phyloP scores from a whole-genome alignment of 2,113 vertebrate genomes.

The Microtus oregoni region DNA sequence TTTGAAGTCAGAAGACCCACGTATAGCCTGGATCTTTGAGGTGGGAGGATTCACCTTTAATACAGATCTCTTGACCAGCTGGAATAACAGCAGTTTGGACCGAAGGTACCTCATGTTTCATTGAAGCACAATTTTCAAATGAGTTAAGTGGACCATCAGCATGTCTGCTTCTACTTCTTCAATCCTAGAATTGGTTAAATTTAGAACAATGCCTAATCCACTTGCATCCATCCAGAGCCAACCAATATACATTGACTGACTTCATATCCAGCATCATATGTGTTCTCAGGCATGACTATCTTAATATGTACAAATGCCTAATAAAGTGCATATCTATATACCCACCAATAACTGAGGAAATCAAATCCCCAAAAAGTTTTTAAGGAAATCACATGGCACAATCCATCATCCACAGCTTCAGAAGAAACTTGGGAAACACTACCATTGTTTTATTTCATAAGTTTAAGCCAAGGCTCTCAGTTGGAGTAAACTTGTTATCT shows the following conservation, averaged over 20 bases:
- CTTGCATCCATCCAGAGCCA: neutral
- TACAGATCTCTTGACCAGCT: neutral
- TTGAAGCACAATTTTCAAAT: neutral
- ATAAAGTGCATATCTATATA: neutral
- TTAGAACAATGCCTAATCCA: neutral
- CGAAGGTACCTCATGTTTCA: neutral
- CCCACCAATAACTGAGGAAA: slow-evolving; percentile 39
- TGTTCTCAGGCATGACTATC: neutral
- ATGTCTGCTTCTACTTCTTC: neutral
- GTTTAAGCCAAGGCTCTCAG: slow-evolving; percentile 49
- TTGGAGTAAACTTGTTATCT: slow-evolving; percentile 49
- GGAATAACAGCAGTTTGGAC: neutral
- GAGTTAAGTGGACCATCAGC: neutral
- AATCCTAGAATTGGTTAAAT: neutral
- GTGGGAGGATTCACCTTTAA: neutral
- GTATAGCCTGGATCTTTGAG: neutral
- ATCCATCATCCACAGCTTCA: slow-evolving; percentile 23
- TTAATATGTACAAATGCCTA: neutral
- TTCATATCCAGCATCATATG: neutral
- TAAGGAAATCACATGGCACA: slow-evolving; percentile 40
- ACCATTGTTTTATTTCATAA: slow-evolving; percentile 60
- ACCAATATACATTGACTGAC: neutral
- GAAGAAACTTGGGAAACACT: slow-evolving; percentile 28
- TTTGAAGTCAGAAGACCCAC: neutral
- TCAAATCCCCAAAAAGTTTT: slow-evolving; percentile 46